These are phyloP conservation scores for Cyclina sinensis DNA, from an alignment of 1,140 invertebrate species.

Conservation along the genomic window DNA sequence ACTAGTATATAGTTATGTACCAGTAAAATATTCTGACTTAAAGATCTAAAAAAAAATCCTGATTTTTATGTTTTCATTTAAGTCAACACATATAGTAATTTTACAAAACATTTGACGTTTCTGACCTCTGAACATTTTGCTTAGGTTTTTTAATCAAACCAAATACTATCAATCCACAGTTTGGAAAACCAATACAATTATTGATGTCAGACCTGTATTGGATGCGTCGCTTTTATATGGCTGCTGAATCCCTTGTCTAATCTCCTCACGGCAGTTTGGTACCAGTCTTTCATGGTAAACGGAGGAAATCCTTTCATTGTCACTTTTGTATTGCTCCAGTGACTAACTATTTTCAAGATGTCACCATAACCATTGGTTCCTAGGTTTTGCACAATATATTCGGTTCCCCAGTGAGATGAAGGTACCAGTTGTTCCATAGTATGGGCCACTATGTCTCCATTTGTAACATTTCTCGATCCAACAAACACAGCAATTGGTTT, in stretches of 20 bases:
- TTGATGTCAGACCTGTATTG: conserved; percentile 45
- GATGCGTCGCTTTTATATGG: conserved; percentile 20
- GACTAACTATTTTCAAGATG: conserved; percentile 31
- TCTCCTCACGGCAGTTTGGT: background rate
- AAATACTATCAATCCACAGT: too few species aligned
- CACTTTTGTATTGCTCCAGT: conserved; percentile 5
- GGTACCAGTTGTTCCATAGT: conserved; percentile 60
- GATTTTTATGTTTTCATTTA: too few species aligned
- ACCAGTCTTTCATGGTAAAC: background rate
- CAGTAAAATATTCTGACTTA: too few species aligned
- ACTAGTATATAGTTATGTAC: too few species aligned
- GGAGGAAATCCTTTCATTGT: conserved; percentile 40
- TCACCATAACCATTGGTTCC: conserved; percentile 42
- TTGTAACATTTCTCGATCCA: conserved; percentile 44
- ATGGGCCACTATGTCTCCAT: conserved; percentile 8
- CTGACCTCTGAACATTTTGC: too few species aligned
- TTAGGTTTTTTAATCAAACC: too few species aligned
- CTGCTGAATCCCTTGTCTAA: conserved; percentile 13
- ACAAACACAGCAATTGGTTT: conserved; percentile 51
- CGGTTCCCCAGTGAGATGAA: conserved; percentile 55
- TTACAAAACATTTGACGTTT: too few species aligned
- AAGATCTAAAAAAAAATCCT: too few species aligned
- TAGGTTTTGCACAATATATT: conserved; percentile 11
- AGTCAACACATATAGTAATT: too few species aligned
- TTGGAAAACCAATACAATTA: too few species aligned